These are phyloP conservation scores for Diadophis punctatus DNA, from an alignment of 2,113 vertebrate genomes.

Conservation along the genomic window DNA sequence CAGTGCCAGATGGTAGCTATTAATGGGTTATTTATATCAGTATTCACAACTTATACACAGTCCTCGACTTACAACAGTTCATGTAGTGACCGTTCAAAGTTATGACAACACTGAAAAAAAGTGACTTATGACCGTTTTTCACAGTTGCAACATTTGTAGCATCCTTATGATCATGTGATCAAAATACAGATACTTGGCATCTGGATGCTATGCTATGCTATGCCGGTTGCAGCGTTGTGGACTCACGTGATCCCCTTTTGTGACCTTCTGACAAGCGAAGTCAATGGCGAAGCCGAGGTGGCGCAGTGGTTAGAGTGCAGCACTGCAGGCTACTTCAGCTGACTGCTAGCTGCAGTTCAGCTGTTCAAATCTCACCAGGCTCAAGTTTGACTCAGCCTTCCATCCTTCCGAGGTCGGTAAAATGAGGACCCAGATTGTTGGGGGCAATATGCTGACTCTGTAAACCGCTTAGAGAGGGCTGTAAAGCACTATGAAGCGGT, in stretches of 20 bases:
- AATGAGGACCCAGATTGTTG: too few species aligned
- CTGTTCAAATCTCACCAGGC: too few species aligned
- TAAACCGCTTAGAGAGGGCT: too few species aligned
- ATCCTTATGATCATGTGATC: not conserved
- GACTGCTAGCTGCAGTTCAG: too few species aligned
- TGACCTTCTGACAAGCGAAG: not conserved
- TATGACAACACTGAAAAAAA: not conserved
- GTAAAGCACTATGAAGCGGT: too few species aligned
- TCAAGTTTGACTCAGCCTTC: too few species aligned
- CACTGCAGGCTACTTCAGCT: too few species aligned
- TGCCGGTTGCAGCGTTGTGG: not conserved
- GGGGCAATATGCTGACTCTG: too few species aligned
- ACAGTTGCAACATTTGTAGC: not conserved
- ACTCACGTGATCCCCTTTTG: not conserved
- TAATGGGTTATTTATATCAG: not conserved
- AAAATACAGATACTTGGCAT: not conserved
- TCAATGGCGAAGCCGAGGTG: not conserved
- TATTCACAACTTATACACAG: not conserved
- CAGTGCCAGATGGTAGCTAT: not conserved
- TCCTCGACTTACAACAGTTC: not conserved
- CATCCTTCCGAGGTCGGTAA: too few species aligned
- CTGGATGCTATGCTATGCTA: not conserved
- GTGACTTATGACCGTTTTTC: not conserved
- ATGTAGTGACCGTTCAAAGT: not conserved
- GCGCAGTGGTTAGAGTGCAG: too few species aligned